A percentile compares a stretch with the other conserved stretches of the same genome.
Evolutionary conservation across 2,797 vertebrate genomes (phyloP).

Genomic region (Sebastes iracundus): DNA sequence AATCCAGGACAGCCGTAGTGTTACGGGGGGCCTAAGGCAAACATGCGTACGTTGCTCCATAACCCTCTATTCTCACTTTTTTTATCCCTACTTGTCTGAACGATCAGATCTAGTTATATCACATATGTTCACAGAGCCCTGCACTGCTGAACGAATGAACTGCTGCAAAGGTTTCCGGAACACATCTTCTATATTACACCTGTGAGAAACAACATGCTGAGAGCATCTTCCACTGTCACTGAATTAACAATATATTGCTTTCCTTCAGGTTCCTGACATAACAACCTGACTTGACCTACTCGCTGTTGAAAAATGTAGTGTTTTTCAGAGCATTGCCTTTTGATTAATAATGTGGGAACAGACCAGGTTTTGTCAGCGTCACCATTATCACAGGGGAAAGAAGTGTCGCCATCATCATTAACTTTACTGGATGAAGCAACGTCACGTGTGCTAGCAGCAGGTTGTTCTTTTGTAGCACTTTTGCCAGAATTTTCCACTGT

Average conservation of each 20-base stretch:
- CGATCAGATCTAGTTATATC: slow-evolving; percentile 31
- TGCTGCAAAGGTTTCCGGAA: slow-evolving; percentile 21
- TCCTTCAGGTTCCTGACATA: background rate
- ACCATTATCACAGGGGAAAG: background rate
- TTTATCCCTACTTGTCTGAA: slow-evolving; percentile 30
- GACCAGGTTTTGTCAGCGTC: background rate
- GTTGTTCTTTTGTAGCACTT: slow-evolving; percentile 7
- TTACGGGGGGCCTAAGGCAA: slow-evolving; percentile 33
- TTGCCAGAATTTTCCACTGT: background rate
- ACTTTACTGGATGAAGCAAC: slow-evolving; percentile 7
- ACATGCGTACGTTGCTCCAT: background rate
- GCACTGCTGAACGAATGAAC: slow-evolving; percentile 35
- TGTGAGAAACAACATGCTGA: background rate
- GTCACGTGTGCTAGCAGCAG: background rate
- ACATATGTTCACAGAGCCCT: slow-evolving; percentile 13
- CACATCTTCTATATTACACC: slow-evolving; percentile 6
- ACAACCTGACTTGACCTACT: background rate
- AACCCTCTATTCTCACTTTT: slow-evolving; percentile 13
- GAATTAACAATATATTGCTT: background rate
- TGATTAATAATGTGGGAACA: background rate
- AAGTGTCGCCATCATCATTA: slow-evolving; percentile 3
- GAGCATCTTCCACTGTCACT: background rate
- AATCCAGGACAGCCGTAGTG: slow-evolving; percentile 36
- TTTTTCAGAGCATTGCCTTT: background rate
- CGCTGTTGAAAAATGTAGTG: background rate